phyloP scores from a whole-genome alignment of 2,797 vertebrate species.

The Oophaga sylvatica region DNA sequence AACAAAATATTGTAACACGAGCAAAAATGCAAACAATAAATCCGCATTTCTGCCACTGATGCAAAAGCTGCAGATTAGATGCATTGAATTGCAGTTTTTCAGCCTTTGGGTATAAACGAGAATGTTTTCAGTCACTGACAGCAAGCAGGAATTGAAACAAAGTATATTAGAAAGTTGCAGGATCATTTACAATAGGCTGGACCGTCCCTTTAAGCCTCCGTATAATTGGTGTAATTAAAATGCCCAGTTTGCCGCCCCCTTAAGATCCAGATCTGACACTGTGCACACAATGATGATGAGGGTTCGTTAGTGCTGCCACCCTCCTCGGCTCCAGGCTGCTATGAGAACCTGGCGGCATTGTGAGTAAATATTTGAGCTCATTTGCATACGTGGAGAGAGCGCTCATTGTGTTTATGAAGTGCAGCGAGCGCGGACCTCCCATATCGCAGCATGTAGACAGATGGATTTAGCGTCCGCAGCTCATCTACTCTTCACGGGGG shows the following conservation, averaged over 20 bases:
- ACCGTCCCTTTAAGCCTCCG: too few relatives aligned
- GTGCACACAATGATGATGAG: neutral
- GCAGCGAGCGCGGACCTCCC: conserved; percentile 30
- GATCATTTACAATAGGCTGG: too few relatives aligned
- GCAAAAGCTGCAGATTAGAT: too few relatives aligned
- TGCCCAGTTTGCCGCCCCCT: neutral
- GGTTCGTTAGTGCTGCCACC: neutral
- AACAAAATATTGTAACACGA: too few relatives aligned
- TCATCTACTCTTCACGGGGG: neutral
- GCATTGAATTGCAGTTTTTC: too few relatives aligned
- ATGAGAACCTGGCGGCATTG: conserved; percentile 29
- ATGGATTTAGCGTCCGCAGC: conserved; percentile 6
- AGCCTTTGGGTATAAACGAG: too few relatives aligned
- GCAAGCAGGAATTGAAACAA: too few relatives aligned
- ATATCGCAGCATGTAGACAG: conserved; percentile 20
- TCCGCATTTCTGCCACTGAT: too few relatives aligned
- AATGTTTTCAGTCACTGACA: too few relatives aligned
- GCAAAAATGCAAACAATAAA: too few relatives aligned
- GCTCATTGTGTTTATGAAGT: conserved; percentile 7
- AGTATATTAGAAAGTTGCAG: too few relatives aligned
- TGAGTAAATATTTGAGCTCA: conserved; percentile 36
- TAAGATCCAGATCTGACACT: neutral
- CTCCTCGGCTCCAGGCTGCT: neutral
- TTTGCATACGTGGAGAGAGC: conserved; percentile 45
- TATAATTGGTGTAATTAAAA: neutral